Evolutionary conservation across 1,140 invertebrate genomes (phyloP).

Genomic region (Scaptomyza hsui): DNA sequence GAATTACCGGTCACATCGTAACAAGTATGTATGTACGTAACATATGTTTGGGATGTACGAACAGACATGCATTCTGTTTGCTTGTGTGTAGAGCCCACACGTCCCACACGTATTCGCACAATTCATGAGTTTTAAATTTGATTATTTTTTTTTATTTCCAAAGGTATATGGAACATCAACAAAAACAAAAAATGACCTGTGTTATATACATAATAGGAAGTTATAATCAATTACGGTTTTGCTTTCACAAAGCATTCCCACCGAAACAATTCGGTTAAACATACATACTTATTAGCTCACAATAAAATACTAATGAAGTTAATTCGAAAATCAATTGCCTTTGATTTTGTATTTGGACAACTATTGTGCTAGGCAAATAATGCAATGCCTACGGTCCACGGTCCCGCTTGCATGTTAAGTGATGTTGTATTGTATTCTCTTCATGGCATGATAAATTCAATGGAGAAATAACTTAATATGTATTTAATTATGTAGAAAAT

Average conservation of each 20-base stretch:
- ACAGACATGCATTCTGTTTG: slow-evolving; percentile 2
- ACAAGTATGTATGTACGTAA: slow-evolving; percentile 5
- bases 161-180: slow-evolving; percentile 31
- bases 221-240: slow-evolving; percentile 78
- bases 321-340: slow-evolving; percentile 53
- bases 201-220: slow-evolving; percentile 76
- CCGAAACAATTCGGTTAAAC: slow-evolving; percentile 69
- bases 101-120: slow-evolving; percentile 32
- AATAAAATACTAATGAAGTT: slow-evolving; percentile 75
- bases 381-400: neutral
- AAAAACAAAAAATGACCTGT: slow-evolving; percentile 58
- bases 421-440: neutral
- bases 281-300: slow-evolving; percentile 67
- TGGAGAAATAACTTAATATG: neutral
- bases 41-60: slow-evolving; percentile 1
- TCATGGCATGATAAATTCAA: neutral
- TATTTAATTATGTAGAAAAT: neutral
- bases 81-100: slow-evolving; percentile 45
- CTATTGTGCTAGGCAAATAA: neutral
- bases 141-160: slow-evolving; percentile 62
- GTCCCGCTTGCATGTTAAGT: neutral
- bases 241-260: slow-evolving; percentile 79
- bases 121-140: slow-evolving; percentile 47
- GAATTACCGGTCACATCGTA: neutral
- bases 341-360: slow-evolving; percentile 34